Conservation (phyloP, 2,888 invertebrate species). For the Aphrophora alni region DNA sequence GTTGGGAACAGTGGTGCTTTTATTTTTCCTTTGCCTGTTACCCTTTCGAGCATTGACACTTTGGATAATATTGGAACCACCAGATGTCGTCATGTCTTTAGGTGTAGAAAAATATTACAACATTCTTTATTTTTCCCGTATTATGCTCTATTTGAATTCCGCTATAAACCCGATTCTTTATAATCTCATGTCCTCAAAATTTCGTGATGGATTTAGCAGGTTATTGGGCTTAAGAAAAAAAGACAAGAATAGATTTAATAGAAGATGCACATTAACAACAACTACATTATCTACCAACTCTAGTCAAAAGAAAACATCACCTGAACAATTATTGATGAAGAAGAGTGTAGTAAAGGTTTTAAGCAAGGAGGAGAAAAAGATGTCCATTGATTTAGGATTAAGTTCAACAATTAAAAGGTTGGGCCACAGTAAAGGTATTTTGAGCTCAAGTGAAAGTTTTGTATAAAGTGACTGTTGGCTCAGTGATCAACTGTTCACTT, state of each 20-base stretch:
- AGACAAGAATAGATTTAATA: constrained; percentile 63
- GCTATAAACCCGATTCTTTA: constrained; percentile 92
- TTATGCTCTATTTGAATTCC: constrained; percentile 88
- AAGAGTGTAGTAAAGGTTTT: constrained; percentile 48
- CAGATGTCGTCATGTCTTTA: constrained; percentile 70
- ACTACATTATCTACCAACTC: constrained; percentile 61
- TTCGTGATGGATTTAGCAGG: constrained; percentile 73
- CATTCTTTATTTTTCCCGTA: constrained; percentile 81
- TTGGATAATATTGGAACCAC: constrained; percentile 81
- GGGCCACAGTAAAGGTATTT: constrained; percentile 34
- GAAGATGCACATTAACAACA: constrained; percentile 71
- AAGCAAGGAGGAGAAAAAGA: constrained; percentile 43
- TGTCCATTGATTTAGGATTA: constrained; percentile 32
- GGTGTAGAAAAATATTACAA: constrained; percentile 82
- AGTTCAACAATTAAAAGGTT: constrained; percentile 25
- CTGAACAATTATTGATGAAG: constrained; percentile 45
- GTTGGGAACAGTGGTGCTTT: constrained; percentile 87
- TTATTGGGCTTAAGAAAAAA: constrained; percentile 58
- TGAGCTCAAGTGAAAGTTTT: constrained; percentile 37
- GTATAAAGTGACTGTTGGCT: constrained; percentile 13
- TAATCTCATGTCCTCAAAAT: constrained; percentile 91
- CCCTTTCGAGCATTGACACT: constrained; percentile 88
- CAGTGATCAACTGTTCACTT: too few relatives aligned
- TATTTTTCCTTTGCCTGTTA: constrained; percentile 88
- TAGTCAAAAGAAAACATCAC: constrained; percentile 43